These are phyloP conservation scores for Etheostoma cragini DNA, from an alignment of 2,113 vertebrate genomes.

Conservation along the genomic window DNA sequence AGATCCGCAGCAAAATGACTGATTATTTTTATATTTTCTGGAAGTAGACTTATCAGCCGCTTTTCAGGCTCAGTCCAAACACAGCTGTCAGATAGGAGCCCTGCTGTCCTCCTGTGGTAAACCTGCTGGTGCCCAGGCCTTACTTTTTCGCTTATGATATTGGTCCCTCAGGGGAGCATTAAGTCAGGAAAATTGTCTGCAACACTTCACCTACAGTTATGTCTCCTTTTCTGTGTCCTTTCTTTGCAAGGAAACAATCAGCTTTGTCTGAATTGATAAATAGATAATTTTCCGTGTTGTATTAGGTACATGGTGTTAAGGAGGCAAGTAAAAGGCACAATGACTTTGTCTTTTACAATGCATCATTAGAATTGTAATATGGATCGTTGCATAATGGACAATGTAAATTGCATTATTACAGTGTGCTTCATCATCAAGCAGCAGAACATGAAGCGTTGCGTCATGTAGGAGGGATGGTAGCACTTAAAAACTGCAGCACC, in stretches of 20 bases:
- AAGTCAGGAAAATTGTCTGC: conserved; percentile 20
- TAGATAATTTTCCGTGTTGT: conserved; percentile 14
- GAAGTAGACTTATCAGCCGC: conserved; percentile 39
- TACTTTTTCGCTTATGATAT: conserved; percentile 24
- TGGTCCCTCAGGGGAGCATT: conserved; percentile 15
- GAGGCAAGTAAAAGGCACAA: background rate
- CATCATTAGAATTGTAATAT: conserved; percentile 9
- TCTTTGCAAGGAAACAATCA: conserved; percentile 15
- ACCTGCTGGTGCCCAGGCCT: conserved; percentile 28
- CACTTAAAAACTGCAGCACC: background rate
- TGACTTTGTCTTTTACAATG: conserved; percentile 23
- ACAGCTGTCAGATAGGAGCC: background rate
- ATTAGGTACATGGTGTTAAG: conserved; percentile 4
- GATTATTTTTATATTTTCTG: conserved; percentile 3
- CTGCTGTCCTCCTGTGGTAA: conserved; percentile 28
- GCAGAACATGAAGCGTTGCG: conserved; percentile 15
- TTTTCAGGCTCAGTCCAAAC: conserved; percentile 44
- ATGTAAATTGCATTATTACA: conserved; percentile 17
- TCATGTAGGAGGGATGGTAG: background rate
- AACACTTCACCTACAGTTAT: conserved; percentile 11
- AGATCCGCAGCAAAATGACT: conserved; percentile 35
- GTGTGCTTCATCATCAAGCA: conserved; percentile 14
- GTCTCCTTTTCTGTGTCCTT: conserved; percentile 60
- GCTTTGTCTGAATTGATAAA: conserved; percentile 22
- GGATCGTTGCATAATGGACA: conserved; percentile 12